A percentile compares a stretch with the other conserved stretches of the same genome.
Evolutionary conservation across 2,113 vertebrate genomes (phyloP).

Genomic region (Cyprinus carpio): DNA sequence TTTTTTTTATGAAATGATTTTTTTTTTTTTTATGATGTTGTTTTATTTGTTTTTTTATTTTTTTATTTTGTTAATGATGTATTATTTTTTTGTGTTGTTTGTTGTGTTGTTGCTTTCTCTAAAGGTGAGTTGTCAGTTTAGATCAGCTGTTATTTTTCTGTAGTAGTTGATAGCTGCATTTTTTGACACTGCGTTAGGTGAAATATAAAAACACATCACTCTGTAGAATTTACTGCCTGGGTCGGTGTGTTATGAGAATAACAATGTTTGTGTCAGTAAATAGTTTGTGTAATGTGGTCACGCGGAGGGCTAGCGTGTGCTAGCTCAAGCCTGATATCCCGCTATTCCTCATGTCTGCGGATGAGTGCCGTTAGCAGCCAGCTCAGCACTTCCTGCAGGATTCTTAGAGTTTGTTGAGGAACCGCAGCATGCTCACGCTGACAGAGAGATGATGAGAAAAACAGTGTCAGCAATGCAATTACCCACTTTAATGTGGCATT

Average conservation of each 20-base stretch:
- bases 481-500: slow-evolving; percentile 15
- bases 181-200: background rate
- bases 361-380: background rate
- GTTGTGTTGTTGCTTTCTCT: background rate
- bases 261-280: background rate
- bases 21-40: background rate
- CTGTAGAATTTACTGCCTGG: background rate
- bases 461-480: slow-evolving; percentile 1
- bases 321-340: slow-evolving; percentile 16
- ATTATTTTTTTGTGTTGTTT: background rate
- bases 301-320: background rate
- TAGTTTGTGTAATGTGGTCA: background rate
- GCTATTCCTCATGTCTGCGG: slow-evolving; percentile 30
- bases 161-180: background rate
- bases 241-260: background rate
- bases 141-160: background rate
- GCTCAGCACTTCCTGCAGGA: slow-evolving; percentile 43
- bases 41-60: background rate
- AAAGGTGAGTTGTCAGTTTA: background rate
- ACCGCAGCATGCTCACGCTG: slow-evolving; percentile 26
- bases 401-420: slow-evolving; percentile 37
- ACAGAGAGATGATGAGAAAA: background rate
- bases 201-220: background rate
- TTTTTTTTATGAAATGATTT: background rate
- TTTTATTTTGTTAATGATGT: background rate